Conservation (phyloP, 2,113 vertebrate genomes). For the Pseudorhombus dupliciocellatus region DNA sequence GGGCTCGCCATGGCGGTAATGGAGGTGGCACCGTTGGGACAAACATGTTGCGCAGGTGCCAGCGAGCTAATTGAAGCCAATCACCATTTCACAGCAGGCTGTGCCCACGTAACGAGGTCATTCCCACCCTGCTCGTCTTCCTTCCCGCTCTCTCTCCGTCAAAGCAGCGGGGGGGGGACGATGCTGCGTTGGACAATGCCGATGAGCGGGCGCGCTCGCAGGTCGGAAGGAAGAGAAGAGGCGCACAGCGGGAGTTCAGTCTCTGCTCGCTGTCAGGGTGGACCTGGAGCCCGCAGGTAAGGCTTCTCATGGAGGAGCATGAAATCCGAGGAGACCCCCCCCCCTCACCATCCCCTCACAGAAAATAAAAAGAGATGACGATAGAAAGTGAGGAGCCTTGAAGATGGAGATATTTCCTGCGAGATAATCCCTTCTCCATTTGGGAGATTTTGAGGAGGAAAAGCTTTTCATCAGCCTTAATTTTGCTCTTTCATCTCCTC, state of each 20-base stretch:
- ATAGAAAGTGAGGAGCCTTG: constrained; percentile 39
- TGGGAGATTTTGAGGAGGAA: constrained; percentile 28
- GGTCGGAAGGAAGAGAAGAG: constrained; percentile 6
- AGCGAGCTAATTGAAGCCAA: constrained; percentile 68
- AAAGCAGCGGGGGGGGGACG: neutral
- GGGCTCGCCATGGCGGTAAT: constrained; percentile 35
- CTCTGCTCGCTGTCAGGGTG: neutral
- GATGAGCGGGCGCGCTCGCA: neutral
- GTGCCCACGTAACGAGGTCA: constrained; percentile 47
- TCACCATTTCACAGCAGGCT: constrained; percentile 55
- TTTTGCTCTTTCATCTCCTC: constrained; percentile 41
- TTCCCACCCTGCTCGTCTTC: constrained; percentile 36
- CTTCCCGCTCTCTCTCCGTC: neutral
- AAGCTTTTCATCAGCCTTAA: constrained; percentile 57
- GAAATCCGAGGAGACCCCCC: constrained; percentile 37
- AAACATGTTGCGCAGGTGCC: constrained; percentile 53
- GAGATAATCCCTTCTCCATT: constrained; percentile 56
- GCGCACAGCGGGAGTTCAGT: constrained; percentile 41
- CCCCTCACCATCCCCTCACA: constrained; percentile 5
- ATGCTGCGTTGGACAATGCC: constrained; percentile 11
- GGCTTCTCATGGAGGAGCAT: neutral
- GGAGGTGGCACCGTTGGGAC: constrained; percentile 45
- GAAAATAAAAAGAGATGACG: constrained; percentile 13
- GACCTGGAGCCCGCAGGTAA: constrained; percentile 6
- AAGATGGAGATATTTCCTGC: constrained; percentile 52